phyloP scores from a whole-genome alignment of 2,113 vertebrate species.

The Leptobrachium leishanense region DNA sequence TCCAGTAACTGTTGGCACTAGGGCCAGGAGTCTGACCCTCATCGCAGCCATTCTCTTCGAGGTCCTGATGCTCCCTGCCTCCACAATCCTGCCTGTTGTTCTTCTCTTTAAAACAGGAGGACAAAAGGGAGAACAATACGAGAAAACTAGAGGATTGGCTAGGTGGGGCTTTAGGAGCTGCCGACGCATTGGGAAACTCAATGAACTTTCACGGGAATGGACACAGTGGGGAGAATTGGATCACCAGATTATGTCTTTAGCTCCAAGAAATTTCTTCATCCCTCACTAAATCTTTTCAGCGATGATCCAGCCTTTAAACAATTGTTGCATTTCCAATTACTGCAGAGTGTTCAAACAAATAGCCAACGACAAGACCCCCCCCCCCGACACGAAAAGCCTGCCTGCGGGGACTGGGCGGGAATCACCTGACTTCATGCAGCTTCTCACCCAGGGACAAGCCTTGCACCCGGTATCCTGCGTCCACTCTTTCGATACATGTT shows the following conservation, averaged over 20 bases:
- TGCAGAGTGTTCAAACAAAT: conserved; percentile 69
- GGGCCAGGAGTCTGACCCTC: conserved; percentile 78
- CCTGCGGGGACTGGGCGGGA: conserved; percentile 57
- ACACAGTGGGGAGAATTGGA: conserved; percentile 81
- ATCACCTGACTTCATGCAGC: conserved; percentile 46
- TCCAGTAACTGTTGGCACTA: conserved; percentile 81
- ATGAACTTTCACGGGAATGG: conserved; percentile 78
- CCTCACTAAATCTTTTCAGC: conserved; percentile 84
- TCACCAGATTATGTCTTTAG: conserved; percentile 81
- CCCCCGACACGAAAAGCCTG: conserved; percentile 71
- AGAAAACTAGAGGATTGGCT: conserved; percentile 78
- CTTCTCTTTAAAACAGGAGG: conserved; percentile 76
- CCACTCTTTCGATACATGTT: too few relatives aligned
- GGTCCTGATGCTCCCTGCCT: conserved; percentile 77
- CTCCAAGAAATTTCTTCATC: conserved; percentile 85
- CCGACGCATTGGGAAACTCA: conserved; percentile 68
- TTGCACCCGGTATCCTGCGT: too few relatives aligned
- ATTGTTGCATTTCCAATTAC: conserved; percentile 85
- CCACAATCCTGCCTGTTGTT: conserved; percentile 78
- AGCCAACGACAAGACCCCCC: conserved; percentile 64
- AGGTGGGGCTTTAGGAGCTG: conserved; percentile 72
- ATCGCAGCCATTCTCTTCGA: conserved; percentile 76
- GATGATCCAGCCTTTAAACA: conserved; percentile 80
- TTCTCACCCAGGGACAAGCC: conserved; percentile 49
- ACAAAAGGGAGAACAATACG: conserved; percentile 72